Evolutionary conservation across 2,888 invertebrate genomes (phyloP).

Genomic region (Theretra japonica): DNA sequence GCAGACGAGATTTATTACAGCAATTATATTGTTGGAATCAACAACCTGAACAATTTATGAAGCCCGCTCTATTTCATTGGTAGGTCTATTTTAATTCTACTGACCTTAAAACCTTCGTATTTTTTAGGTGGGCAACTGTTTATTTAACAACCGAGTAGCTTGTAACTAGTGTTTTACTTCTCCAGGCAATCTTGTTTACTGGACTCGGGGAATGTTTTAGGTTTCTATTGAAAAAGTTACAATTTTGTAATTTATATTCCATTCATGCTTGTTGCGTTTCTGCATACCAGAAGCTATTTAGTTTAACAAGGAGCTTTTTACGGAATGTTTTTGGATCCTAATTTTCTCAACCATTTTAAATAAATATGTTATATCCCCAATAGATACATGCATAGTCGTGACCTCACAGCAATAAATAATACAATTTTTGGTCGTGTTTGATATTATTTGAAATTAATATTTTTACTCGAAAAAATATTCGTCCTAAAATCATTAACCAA

Average conservation of each 20-base stretch:
- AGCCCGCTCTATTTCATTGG: constrained; percentile 8
- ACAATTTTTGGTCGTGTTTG: no score
- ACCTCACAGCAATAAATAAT: no score
- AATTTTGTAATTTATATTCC: neutral
- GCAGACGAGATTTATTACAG: constrained; percentile 15
- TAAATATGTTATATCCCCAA: no score
- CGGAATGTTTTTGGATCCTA: no score
- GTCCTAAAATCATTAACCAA: no score
- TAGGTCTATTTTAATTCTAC: constrained; percentile 3
- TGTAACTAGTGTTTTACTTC: constrained; percentile 15
- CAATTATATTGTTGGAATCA: constrained; percentile 26
- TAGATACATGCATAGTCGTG: no score
- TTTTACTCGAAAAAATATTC: no score
- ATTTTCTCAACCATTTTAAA: no score
- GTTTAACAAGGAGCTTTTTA: neutral
- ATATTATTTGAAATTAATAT: no score
- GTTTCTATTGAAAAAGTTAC: constrained; percentile 12
- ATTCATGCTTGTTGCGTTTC: neutral
- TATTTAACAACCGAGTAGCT: constrained; percentile 14
- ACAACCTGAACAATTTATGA: constrained; percentile 21
- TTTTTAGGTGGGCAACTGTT: constrained; percentile 21
- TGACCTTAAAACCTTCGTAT: constrained; percentile 21
- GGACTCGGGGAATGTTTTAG: constrained; percentile 1
- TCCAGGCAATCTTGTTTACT: constrained; percentile 14
- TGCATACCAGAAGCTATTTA: neutral